These are phyloP conservation scores for Sarcophaga carnaria DNA, from an alignment of 2,888 invertebrate species.

Conservation along the genomic window DNA sequence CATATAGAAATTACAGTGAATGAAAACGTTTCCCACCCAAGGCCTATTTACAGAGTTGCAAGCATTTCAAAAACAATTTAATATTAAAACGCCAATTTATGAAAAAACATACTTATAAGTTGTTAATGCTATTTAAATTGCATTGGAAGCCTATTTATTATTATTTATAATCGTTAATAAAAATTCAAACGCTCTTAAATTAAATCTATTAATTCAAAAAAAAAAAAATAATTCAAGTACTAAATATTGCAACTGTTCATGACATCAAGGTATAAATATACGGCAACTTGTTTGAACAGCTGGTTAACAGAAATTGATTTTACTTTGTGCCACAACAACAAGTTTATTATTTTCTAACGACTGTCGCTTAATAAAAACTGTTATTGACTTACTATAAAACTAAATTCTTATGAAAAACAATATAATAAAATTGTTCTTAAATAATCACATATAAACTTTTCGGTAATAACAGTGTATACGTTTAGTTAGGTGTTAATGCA, in stretches of 20 bases:
- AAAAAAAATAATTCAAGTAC: background rate
- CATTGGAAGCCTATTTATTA: too few relatives aligned
- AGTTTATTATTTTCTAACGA: constrained; percentile 15
- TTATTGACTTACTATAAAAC: background rate
- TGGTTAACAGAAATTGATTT: constrained; percentile 27
- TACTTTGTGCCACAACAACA: constrained; percentile 1
- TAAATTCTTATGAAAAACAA: background rate
- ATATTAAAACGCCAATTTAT: too few relatives aligned
- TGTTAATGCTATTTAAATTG: too few relatives aligned
- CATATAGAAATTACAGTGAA: too few relatives aligned
- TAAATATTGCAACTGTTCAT: background rate
- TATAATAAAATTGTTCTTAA: background rate
- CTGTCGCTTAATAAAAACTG: background rate
- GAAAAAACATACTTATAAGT: too few relatives aligned
- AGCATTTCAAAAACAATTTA: too few relatives aligned
- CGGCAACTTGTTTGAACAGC: constrained; percentile 24
- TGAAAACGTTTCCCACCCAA: too few relatives aligned
- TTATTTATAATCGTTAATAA: too few relatives aligned
- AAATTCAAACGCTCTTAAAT: too few relatives aligned
- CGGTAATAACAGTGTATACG: background rate
- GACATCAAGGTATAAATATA: background rate
- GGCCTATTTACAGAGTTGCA: too few relatives aligned
- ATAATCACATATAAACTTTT: background rate
- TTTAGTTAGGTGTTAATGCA: background rate
- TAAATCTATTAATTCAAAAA: background rate